Base-by-base conservation (phyloP, 92 coral and sea anemone genomes). In the Bergia sp. region DNA sequence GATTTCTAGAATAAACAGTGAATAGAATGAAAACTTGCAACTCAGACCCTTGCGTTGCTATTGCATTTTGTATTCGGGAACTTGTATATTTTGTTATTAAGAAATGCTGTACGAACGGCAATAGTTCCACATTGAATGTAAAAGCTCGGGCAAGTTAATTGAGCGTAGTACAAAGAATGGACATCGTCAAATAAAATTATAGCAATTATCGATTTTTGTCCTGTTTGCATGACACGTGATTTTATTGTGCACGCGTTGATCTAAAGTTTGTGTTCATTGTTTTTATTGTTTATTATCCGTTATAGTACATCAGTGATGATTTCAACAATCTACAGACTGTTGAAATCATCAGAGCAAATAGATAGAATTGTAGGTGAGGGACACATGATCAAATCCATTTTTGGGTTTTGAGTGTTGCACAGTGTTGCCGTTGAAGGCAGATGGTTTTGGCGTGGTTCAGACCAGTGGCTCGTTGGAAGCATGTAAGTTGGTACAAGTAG, bases 381-480 rank as follows among this genome's bases (percentile, higher is more conserved):
- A 13, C 66, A 18, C 69, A 21, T 18, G 6, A 61, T 61, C 69
- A 20, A 20, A 18, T 16, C 69, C 7, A 18, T 61, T 61, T 61
- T 61, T 20, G 69, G 69, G 23, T 47, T 47, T 47, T 18, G 69
- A 61, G 69, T 16, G 69, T 10, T 77, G 81, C 81, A 1, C 81
- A 44, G 57, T 77, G 81, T 45, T 50, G 66, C 43, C 37, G 81
- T 77, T 42, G 81, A 77, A 49, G 16, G 84, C 84, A 80, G 43
- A 80, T 80, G 84, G 84, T 13, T 80, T 80, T 18, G 80, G 80
- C 81, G 37, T 9, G 37, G 65, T 80, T 37, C 69, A 80, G 29
- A 40, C n/a, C 81, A 37, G 69, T 29, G 9, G 72, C 69, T 15
- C 45, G n/a, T 4, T 13, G 21, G 44, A 80, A 50, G 44, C 69